These are phyloP conservation scores for Aethina tumida DNA, from an alignment of 1,140 invertebrate genomes.

Conservation along the genomic window DNA sequence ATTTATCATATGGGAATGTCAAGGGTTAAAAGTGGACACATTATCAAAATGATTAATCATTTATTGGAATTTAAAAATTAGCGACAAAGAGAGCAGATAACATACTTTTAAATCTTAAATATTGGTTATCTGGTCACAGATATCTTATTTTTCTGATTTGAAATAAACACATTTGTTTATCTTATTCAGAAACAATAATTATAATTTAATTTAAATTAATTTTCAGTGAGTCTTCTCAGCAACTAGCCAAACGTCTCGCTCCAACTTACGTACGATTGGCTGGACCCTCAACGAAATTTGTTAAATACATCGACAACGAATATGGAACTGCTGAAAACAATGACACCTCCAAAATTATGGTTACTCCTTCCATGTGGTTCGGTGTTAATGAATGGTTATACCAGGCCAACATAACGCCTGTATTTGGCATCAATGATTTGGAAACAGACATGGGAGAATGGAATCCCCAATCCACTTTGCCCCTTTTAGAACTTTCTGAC, in stretches of 20 bases:
- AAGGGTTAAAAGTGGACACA: no score
- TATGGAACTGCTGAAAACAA: conserved; percentile 16
- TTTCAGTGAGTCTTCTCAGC: conserved; percentile 39
- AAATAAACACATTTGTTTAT: background rate
- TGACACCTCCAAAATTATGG: conserved; percentile 14
- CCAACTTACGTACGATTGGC: conserved; percentile 51
- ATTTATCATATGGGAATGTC: no score
- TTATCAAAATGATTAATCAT: no score
- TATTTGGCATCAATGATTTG: conserved; percentile 39
- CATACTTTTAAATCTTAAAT: background rate
- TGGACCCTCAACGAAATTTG: conserved; percentile 44
- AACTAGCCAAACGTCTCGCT: conserved; percentile 47
- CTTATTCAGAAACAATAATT: background rate
- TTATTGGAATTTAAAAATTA: background rate
- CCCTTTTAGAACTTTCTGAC: conserved; percentile 47
- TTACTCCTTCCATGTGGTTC: conserved; percentile 35
- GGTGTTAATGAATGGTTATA: conserved; percentile 40
- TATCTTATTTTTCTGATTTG: no score
- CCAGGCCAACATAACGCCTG: conserved; percentile 37
- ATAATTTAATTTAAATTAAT: conserved; percentile 4
- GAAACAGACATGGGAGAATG: conserved; percentile 34
- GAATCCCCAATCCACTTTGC: conserved; percentile 40
- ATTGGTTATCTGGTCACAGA: no score
- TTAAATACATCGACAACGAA: conserved; percentile 37
- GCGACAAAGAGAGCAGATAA: background rate